phyloP scores from a whole-genome alignment of 2,888 invertebrate species.

The Eristalis intricaria region DNA sequence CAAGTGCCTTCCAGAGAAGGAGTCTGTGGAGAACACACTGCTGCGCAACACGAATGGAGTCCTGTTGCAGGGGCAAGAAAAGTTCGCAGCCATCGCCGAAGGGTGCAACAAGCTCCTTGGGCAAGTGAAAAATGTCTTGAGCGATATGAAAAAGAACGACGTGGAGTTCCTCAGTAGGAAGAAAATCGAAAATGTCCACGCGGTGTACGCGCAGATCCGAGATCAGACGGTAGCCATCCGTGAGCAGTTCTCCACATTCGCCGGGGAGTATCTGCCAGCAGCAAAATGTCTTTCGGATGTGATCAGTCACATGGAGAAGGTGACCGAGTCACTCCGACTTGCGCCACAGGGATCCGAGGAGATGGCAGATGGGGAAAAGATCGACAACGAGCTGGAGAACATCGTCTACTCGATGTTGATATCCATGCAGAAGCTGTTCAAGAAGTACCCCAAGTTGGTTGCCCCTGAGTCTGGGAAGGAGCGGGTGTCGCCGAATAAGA shows the following conservation, averaged over 20 bases:
- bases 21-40: conserved; percentile 73
- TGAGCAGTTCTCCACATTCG: conserved; percentile 26
- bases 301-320: conserved; percentile 67
- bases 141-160: conserved; percentile 74
- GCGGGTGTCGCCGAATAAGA: conserved; percentile 59
- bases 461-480: conserved; percentile 31
- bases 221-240: conserved; percentile 30
- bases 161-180: conserved; percentile 76
- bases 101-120: conserved; percentile 73
- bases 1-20: conserved; percentile 83
- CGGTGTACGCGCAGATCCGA: conserved; percentile 21
- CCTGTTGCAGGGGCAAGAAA: conserved; percentile 68
- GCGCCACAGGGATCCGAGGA: conserved; percentile 36
- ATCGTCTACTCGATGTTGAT: conserved; percentile 83
- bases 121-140: conserved; percentile 73
- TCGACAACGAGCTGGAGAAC: conserved; percentile 81
- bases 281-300: conserved; percentile 76
- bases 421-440: conserved; percentile 84
- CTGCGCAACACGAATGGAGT: conserved; percentile 59
- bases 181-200: conserved; percentile 67
- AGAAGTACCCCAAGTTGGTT: conserved; percentile 79
- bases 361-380: conserved; percentile 72
- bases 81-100: conserved; percentile 69
- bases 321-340: conserved; percentile 1
- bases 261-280: conserved; percentile 75